Percentiles rank a stretch among this genome's conserved stretches.
phyloP scores from a whole-genome alignment of 2,797 vertebrate genomes.

The Dipus sagitta region DNA sequence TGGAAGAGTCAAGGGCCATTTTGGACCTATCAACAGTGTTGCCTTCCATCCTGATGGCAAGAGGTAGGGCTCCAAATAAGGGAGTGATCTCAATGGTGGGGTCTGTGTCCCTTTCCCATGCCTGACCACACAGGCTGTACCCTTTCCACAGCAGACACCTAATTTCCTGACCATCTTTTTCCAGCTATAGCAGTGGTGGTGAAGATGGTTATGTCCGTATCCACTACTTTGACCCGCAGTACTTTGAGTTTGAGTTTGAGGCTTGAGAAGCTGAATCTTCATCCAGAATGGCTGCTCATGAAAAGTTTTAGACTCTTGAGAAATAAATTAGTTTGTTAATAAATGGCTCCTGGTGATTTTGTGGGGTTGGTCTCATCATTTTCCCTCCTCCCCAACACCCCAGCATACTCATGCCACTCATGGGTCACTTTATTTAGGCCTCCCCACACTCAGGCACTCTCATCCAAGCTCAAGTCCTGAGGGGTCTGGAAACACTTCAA shows the following conservation, averaged over 20 bases:
- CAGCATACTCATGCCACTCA: not conserved
- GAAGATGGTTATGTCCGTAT: slow-evolving; percentile 98
- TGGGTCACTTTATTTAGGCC: not conserved
- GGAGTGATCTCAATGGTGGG: not conserved
- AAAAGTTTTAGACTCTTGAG: slow-evolving; percentile 65
- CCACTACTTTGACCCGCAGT: slow-evolving; percentile 98
- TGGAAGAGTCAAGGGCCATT: slow-evolving; percentile 98
- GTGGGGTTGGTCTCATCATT: not conserved
- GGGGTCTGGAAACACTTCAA: not conserved
- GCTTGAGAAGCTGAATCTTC: slow-evolving; percentile 78
- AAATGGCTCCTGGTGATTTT: slow-evolving; percentile 58
- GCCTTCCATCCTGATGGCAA: slow-evolving; percentile 98
- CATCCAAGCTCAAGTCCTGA: not conserved
- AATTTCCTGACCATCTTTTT: slow-evolving; percentile 48
- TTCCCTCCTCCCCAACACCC: slow-evolving; percentile 10
- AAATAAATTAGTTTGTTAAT: slow-evolving; percentile 80
- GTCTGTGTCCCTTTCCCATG: not conserved
- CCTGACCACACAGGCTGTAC: not conserved
- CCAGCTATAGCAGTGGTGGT: slow-evolving; percentile 98
- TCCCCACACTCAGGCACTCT: not conserved
- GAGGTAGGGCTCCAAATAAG: slow-evolving; percentile 89
- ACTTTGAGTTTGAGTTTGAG: slow-evolving; percentile 99
- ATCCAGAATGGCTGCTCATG: not conserved
- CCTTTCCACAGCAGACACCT: not conserved
- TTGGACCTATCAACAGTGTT: slow-evolving; percentile 98